phyloP scores from a whole-genome alignment of 1,140 invertebrate genomes.

The Druon quercuslanigerum region DNA sequence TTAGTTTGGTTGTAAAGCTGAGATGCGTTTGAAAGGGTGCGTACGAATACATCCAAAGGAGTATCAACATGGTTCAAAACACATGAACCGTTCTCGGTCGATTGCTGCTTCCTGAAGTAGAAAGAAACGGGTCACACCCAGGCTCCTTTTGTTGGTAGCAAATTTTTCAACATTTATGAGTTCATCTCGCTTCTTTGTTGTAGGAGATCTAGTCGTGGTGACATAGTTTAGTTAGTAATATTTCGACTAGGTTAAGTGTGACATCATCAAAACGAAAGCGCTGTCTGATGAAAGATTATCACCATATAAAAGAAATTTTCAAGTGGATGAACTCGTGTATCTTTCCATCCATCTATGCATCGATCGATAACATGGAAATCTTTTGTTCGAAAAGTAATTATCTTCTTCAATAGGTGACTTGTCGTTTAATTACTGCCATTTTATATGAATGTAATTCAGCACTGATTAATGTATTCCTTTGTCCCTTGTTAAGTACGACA shows the following conservation, averaged over 20 bases:
- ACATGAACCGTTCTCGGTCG: conserved; percentile 5
- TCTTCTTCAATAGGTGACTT: background rate
- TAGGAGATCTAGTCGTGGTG: background rate
- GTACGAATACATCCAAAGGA: conserved; percentile 8
- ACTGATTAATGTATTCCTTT: too few species aligned
- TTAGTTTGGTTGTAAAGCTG: background rate
- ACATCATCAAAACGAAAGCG: background rate
- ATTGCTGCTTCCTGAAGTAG: conserved; percentile 11
- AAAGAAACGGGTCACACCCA: conserved; percentile 18
- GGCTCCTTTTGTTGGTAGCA: background rate
- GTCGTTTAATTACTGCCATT: background rate
- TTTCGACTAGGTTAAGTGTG: background rate
- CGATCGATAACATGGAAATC: background rate
- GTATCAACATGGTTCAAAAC: conserved; percentile 11
- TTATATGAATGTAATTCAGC: background rate
- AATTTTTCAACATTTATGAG: conserved; percentile 16
- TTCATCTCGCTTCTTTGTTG: conserved; percentile 9
- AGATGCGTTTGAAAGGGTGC: conserved; percentile 16
- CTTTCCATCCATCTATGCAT: background rate
- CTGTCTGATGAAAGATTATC: too few species aligned
- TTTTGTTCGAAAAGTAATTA: conserved; percentile 2
- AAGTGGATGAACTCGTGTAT: background rate
- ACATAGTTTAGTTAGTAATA: background rate
- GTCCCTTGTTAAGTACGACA: too few species aligned
- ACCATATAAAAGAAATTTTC: background rate